Conservation (phyloP, 2,888 invertebrate species). For the Mimumesa dahlbomi region DNA sequence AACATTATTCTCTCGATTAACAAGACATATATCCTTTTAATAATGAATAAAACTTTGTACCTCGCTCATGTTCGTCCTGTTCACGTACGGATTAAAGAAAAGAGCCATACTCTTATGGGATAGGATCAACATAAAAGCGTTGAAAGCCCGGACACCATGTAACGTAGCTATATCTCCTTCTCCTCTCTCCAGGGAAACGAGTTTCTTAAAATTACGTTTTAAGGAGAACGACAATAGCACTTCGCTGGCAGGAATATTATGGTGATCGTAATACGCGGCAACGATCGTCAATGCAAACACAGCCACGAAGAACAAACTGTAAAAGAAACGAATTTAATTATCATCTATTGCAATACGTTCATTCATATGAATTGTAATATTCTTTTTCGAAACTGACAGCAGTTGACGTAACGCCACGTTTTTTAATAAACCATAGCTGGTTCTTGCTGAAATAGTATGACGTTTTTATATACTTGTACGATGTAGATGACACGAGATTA, state of each 20-base stretch:
- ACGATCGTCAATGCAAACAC: slow-evolving; percentile 78
- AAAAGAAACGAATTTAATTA: slow-evolving; percentile 5
- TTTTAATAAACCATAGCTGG: no score
- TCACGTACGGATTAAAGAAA: slow-evolving; percentile 85
- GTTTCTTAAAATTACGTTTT: slow-evolving; percentile 82
- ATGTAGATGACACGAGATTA: no score
- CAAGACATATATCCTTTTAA: not conserved
- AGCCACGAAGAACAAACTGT: slow-evolving; percentile 81
- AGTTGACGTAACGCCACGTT: no score
- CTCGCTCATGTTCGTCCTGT: slow-evolving; percentile 86
- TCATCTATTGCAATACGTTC: no score
- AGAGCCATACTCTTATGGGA: slow-evolving; percentile 88
- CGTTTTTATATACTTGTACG: no score
- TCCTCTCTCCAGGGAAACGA: slow-evolving; percentile 81
- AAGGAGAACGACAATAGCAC: slow-evolving; percentile 84
- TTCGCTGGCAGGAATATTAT: slow-evolving; percentile 72
- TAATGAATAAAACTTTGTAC: slow-evolving; percentile 75
- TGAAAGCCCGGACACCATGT: slow-evolving; percentile 86
- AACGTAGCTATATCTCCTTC: slow-evolving; percentile 84
- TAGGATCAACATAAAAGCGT: slow-evolving; percentile 84
- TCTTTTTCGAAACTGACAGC: no score
- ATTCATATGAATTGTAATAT: no score
- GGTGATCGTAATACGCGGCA: slow-evolving; percentile 78
- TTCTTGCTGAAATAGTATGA: no score
- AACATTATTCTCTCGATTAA: not conserved